Percentiles rank a stretch among this genome's conserved stretches.
Conservation (phyloP, 2,113 vertebrate species). For the Charadrius vociferus region DNA sequence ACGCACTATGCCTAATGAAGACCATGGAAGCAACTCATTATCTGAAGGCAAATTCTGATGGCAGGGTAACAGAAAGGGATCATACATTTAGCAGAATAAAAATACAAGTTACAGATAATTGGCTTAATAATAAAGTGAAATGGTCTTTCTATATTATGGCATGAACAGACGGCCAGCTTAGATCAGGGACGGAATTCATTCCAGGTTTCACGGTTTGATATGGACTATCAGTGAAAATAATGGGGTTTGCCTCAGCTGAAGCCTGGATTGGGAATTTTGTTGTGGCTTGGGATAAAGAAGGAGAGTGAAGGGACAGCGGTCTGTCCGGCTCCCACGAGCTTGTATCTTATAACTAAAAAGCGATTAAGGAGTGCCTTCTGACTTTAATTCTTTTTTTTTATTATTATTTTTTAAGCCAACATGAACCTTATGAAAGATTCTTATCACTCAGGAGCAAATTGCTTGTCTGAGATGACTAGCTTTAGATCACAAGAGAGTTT, state of each 20-base stretch:
- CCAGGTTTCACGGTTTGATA: not conserved
- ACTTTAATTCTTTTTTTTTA: not conserved
- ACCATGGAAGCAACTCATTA: not conserved
- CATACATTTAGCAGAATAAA: not conserved
- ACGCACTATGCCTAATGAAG: not conserved
- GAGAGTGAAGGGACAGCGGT: accelerated
- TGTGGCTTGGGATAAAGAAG: not conserved
- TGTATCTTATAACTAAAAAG: not conserved
- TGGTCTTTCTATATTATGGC: not conserved
- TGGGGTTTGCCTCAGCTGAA: not conserved
- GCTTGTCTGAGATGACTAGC: not conserved
- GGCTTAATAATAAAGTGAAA: not conserved
- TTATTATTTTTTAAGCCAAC: not conserved
- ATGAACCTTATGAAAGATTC: not conserved
- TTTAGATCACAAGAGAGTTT: slow-evolving; percentile 9
- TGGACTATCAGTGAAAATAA: not conserved
- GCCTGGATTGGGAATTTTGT: not conserved
- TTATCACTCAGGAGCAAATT: slow-evolving; percentile 12
- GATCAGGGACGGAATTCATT: not conserved
- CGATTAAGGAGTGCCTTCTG: not conserved
- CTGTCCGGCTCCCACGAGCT: not conserved
- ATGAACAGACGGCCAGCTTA: not conserved
- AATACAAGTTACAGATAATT: not conserved
- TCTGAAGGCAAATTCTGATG: not conserved
- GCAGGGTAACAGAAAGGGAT: not conserved